Conservation (phyloP, 2,113 vertebrate genomes). For the Rhinoderma darwinii region DNA sequence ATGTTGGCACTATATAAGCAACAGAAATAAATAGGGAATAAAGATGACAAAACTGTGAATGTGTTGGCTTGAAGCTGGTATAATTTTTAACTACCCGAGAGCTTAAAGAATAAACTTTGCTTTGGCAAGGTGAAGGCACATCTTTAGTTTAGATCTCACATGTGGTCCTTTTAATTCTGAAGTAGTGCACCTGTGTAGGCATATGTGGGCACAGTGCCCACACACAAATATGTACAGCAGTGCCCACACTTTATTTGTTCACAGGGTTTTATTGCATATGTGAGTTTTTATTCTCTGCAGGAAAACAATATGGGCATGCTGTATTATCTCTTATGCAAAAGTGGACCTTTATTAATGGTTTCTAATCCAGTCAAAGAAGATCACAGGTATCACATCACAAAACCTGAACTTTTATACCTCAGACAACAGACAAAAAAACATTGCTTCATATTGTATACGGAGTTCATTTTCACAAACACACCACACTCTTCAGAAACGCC, state of each 20-base stretch:
- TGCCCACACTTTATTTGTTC: neutral
- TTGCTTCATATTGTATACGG: conserved; percentile 66
- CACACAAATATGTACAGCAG: conserved; percentile 22
- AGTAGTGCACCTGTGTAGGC: conserved; percentile 52
- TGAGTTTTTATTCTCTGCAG: conserved; percentile 51
- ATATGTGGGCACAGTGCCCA: conserved; percentile 10
- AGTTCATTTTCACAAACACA: conserved; percentile 76
- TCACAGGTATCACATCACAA: conserved; percentile 44
- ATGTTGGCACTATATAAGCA: too few relatives aligned
- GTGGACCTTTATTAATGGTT: conserved; percentile 56
- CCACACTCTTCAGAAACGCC: conserved; percentile 76
- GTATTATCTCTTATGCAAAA: conserved; percentile 24
- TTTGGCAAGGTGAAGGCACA: conserved; percentile 30
- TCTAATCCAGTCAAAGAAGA: neutral
- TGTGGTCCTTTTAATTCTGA: conserved; percentile 41
- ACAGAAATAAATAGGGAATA: too few relatives aligned
- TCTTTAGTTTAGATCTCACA: conserved; percentile 25
- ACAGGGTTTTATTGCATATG: conserved; percentile 23
- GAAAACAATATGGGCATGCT: conserved; percentile 56
- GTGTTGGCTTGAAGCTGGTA: neutral
- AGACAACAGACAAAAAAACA: conserved; percentile 55
- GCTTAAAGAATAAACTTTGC: conserved; percentile 10
- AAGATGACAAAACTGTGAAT: neutral
- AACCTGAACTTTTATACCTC: conserved; percentile 66
- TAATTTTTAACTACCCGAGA: neutral